These are phyloP conservation scores for Ceratosolen solmsi DNA, from an alignment of 1,140 invertebrate species.

Conservation along the genomic window DNA sequence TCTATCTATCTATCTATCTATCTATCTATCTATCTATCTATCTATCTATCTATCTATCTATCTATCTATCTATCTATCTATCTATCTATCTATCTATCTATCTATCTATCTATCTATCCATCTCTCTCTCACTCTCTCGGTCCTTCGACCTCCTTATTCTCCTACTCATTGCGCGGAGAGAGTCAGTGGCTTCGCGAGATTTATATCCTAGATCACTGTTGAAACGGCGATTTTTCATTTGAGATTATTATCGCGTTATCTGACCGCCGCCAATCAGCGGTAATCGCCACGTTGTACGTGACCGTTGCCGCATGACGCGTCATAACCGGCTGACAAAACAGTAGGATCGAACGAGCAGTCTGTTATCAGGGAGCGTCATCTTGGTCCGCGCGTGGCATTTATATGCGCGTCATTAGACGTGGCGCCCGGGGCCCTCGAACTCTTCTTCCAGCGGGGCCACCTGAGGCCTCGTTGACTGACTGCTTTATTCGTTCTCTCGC, in stretches of 20 bases:
- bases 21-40: no score
- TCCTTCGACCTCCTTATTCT: no score
- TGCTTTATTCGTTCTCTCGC: no score
- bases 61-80: no score
- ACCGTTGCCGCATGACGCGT: not conserved
- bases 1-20: no score
- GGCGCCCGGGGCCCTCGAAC: not conserved
- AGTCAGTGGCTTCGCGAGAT: not conserved
- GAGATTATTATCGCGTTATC: not conserved
- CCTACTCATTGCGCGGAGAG: not conserved
- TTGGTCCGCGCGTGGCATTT: not conserved
- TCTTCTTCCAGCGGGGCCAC: conserved; percentile 1
- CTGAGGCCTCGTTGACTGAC: not conserved
- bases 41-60: no score
- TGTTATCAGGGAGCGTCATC: not conserved
- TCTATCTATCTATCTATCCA: no score
- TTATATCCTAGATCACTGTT: not conserved
- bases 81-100: no score
- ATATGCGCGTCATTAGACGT: conserved; percentile 24
- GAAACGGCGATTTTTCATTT: conserved; percentile 13
- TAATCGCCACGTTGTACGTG: no score
- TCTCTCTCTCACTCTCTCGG: no score
- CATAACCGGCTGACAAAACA: not conserved
- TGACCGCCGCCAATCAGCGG: not conserved
- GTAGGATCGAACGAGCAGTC: conserved; percentile 2